These are phyloP conservation scores for Drosophila trichaetosa DNA, from an alignment of 2,888 invertebrate species.

Conservation along the genomic window DNA sequence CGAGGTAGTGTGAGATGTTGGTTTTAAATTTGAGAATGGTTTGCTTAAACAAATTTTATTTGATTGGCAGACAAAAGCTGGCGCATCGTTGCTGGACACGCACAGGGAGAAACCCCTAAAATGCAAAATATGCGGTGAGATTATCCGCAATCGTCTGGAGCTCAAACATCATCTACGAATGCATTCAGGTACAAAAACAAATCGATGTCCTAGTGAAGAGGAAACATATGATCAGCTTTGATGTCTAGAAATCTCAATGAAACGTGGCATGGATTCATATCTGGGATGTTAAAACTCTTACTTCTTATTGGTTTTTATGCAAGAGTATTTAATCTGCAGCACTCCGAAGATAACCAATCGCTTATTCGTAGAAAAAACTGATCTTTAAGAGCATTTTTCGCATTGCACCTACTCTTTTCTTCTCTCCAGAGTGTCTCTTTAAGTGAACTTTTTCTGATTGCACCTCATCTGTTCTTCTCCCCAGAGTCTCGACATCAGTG, in stretches of 20 bases:
- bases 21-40: background rate
- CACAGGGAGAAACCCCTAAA: conserved; percentile 31
- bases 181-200: conserved; percentile 69
- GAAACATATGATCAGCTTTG: background rate
- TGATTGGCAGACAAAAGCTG: conserved; percentile 18
- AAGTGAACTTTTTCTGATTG: background rate
- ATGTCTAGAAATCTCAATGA: background rate
- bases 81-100: background rate
- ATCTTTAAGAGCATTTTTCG: background rate
- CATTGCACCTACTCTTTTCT: background rate
- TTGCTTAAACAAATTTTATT: background rate
- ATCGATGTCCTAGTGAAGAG: background rate
- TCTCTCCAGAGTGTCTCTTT: background rate
- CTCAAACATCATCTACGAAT: conserved; percentile 77
- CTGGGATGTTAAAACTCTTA: background rate
- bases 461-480: background rate
- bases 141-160: conserved; percentile 68
- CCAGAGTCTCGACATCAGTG: conserved; percentile 59
- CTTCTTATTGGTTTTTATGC: background rate
- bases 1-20: conserved; percentile 28
- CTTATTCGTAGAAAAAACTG: background rate
- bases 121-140: conserved; percentile 77
- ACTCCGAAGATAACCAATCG: background rate
- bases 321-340: background rate
- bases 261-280: background rate